Evolutionary conservation across 1,140 invertebrate species (phyloP), one percentile per base, ranked within the genome.

Genomic region (Microplitis mediator): DNA sequence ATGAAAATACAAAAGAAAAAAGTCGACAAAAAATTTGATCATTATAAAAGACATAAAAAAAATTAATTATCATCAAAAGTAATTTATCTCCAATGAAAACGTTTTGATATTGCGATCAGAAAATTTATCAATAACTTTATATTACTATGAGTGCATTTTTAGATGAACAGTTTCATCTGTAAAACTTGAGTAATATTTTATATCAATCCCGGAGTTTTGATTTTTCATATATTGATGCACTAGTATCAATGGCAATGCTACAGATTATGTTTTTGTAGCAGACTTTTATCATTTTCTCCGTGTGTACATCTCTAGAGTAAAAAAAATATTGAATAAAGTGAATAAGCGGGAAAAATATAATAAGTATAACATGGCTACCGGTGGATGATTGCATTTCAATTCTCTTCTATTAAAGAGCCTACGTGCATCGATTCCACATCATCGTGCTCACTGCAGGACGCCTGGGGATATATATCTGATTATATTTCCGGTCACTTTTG

Each of bases 361-460:
- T 35, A 62, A 35, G 54, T 35, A 32, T 51, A 72, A 72, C 62
- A 52, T 72, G 62, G 70, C 70, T 72, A 72, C 70, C 52, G 70
- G 70, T 50, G 35, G 63, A 72, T 72, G 71, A 72, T 72, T 72
- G 71, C 71, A 67, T 68, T 72, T 72, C 71, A 72, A 72, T 72
- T 72, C 71, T 72, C 63, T 72, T 72, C 64, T 72, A 72, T 72
- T 67, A 72, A 72, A 72, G 70, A 72, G 70, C 39, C 70, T 66
- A 72, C 71, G 71, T 72, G 71, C 71, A 72, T 61, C 71, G 71
- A 72, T 67, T 72, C 23, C 23, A 16, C 64, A 67, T 67, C n/a
- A 58, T 58, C 36, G 54, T 72, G 39, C 50, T 64, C 64, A 39
- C 35, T 6, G 39, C 34, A 39, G 56, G 54, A 23, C 32, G n/a